Conservation (phyloP, 2,888 invertebrate species). For the Gymnoscelis rufifasciata region DNA sequence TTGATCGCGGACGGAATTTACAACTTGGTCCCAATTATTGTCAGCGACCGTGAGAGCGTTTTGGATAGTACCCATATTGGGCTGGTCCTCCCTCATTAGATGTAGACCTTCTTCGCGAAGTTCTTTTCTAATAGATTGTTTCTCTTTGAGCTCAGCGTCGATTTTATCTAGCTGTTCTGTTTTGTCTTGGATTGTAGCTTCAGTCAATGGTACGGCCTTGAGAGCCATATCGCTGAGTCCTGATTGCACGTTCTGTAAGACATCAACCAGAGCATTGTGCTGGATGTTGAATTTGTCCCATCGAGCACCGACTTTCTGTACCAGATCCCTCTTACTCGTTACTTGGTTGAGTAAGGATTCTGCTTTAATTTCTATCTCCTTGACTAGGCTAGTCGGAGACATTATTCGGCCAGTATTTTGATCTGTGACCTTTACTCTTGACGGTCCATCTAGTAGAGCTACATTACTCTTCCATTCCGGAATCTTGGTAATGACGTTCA, state of each 20-base stretch:
- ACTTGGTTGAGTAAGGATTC: slow-evolving; percentile 83
- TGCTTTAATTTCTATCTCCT: slow-evolving; percentile 85
- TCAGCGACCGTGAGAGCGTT: slow-evolving; percentile 88
- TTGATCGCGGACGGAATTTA: slow-evolving; percentile 85
- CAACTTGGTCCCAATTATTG: slow-evolving; percentile 88
- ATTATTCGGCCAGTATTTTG: slow-evolving; percentile 84
- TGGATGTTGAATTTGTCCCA: slow-evolving; percentile 88
- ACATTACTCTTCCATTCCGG: slow-evolving; percentile 85
- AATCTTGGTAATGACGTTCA: slow-evolving; percentile 82
- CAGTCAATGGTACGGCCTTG: slow-evolving; percentile 64
- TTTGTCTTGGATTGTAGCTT: slow-evolving; percentile 69
- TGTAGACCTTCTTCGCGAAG: slow-evolving; percentile 88
- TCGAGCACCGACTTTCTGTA: slow-evolving; percentile 85
- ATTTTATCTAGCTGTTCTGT: slow-evolving; percentile 75
- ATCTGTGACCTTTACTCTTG: slow-evolving; percentile 84
- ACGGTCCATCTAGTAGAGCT: slow-evolving; percentile 82
- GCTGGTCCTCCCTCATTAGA: slow-evolving; percentile 89
- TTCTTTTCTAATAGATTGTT: slow-evolving; percentile 82
- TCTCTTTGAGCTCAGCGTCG: slow-evolving; percentile 78
- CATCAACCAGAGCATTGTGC: slow-evolving; percentile 84
- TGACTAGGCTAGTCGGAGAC: slow-evolving; percentile 84
- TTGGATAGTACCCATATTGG: slow-evolving; percentile 88
- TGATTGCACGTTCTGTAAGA: slow-evolving; percentile 80
- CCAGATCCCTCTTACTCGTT: slow-evolving; percentile 81
- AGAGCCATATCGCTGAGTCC: slow-evolving; percentile 79